Base-by-base conservation (phyloP, 2,797 vertebrate species). In the Spinus pinus region DNA sequence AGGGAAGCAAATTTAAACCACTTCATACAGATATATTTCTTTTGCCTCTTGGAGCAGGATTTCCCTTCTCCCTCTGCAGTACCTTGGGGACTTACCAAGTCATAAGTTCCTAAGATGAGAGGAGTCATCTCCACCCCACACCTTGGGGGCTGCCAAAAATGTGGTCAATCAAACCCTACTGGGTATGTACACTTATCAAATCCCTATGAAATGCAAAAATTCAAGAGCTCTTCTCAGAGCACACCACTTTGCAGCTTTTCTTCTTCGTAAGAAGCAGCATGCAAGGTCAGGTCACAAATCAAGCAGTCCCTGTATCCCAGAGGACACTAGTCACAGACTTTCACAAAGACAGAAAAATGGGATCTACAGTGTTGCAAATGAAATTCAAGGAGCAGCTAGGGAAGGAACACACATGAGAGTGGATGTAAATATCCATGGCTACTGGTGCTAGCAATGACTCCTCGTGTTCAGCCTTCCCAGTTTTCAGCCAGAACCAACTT, bases 141-240 rank as follows among this genome's bases (percentile, higher is more conserved):
- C 50, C 46, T 35, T 9, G 5, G 5, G 10, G 7, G 5, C 37
- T 77, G 14, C 24, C 27, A n/a, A 0, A 0, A 60, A 64, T 62
- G 12, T 3, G 14, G 19, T 25, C 15, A 66, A 1, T 37, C 15
- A 62, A 75, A 31, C 18, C 17, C 19, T 53, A 12, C 14, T 0
- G 9, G 22, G 12, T 35, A 44, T 21, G 53, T 51, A 56, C 21
- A 54, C 6, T 19, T 10, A 7, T 47, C 0, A 0, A 41, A 66
- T 25, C 28, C 31, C 56, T 65, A 33, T 49, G 50, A 49, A 80
- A 77, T 23, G 5, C 31, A 58, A 78, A 73, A 88, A 49, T 8
- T 44, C 14, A 56, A 73, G 50, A 51, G 9, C 4, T 44, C 3
- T 80, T 82, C 81, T 65, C 33, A 74, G 20, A 83, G 23, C 37